Evolutionary conservation across 2,888 invertebrate genomes (phyloP).

Genomic region (Morpho deidamia): DNA sequence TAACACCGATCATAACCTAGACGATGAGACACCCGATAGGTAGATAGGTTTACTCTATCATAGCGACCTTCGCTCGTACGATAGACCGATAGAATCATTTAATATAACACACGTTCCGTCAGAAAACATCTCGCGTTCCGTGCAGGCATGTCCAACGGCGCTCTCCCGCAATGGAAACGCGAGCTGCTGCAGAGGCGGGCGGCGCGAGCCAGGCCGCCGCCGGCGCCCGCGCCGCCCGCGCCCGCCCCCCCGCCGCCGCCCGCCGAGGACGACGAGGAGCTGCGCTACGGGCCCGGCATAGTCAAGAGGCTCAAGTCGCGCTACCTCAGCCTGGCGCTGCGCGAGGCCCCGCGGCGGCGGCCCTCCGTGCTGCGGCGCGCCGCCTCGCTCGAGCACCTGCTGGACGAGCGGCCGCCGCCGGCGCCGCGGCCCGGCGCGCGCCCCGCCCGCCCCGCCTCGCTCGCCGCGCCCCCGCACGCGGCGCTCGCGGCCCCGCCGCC

Average conservation of each 20-base stretch:
- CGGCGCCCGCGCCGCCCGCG: slow-evolving; percentile 43
- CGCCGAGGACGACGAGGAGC: slow-evolving; percentile 81
- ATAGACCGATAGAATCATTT: no score
- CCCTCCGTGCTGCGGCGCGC: slow-evolving; percentile 88
- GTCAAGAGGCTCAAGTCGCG: slow-evolving; percentile 92
- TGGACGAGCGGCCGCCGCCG: slow-evolving; percentile 80
- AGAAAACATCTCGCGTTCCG: no score
- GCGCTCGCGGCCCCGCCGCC: slow-evolving; percentile 38
- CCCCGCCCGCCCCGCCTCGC: slow-evolving; percentile 47
- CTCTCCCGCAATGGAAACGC: slow-evolving; percentile 89
- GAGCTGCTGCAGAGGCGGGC: slow-evolving; percentile 87
- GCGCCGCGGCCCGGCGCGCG: slow-evolving; percentile 39
- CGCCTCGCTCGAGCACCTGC: slow-evolving; percentile 89
- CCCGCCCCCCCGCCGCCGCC: slow-evolving; percentile 36
- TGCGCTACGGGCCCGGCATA: slow-evolving; percentile 94
- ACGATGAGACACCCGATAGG: no score
- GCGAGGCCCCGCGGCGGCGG: slow-evolving; percentile 83
- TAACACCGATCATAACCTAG: no score
- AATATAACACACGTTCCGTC: no score
- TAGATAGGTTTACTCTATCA: no score
- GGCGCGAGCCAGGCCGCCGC: slow-evolving; percentile 50
- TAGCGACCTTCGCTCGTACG: no score
- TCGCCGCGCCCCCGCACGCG: slow-evolving; percentile 39
- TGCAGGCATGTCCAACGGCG: slow-evolving; percentile 64
- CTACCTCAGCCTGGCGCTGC: slow-evolving; percentile 89